Evolutionary conservation across 2,888 invertebrate genomes (phyloP).

Genomic region (Crepidodera aurea): DNA sequence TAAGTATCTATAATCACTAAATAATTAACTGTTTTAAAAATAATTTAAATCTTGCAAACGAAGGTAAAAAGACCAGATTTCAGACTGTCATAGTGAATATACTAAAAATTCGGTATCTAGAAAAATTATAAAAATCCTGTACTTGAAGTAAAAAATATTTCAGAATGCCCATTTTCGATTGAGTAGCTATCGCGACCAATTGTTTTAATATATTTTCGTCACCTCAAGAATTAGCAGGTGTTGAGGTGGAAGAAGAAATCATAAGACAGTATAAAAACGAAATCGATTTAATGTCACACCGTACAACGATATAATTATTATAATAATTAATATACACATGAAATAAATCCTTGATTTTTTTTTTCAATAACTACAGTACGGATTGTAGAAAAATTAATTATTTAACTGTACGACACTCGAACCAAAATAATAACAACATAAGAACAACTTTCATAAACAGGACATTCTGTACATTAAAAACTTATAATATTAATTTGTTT

Average conservation of each 20-base stretch:
- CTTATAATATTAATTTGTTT: conserved; percentile 57
- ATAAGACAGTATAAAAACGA: conserved; percentile 35
- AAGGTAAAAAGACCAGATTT: too few species aligned
- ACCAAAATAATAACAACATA: conserved; percentile 56
- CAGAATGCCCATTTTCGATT: background rate
- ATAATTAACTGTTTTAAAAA: too few species aligned
- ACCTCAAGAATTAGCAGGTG: conserved; percentile 1
- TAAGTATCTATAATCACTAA: too few species aligned
- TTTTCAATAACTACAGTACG: conserved; percentile 41
- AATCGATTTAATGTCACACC: conserved; percentile 57
- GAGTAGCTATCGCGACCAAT: background rate
- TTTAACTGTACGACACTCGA: conserved; percentile 56
- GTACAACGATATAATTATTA: conserved; percentile 61
- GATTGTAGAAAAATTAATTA: conserved; percentile 53
- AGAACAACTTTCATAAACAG: conserved; percentile 57
- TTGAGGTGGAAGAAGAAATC: conserved; percentile 21
- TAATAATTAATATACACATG: conserved; percentile 61
- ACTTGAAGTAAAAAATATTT: too few species aligned
- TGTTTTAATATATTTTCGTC: conserved; percentile 1
- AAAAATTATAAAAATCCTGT: too few species aligned
- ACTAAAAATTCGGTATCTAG: too few species aligned
- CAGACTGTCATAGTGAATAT: too few species aligned
- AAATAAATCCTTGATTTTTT: conserved; percentile 41
- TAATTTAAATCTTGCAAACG: too few species aligned
- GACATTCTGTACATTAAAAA: conserved; percentile 60